Conservation (phyloP, 2,888 invertebrate genomes). For the Brachypalpus laphriformis region DNA sequence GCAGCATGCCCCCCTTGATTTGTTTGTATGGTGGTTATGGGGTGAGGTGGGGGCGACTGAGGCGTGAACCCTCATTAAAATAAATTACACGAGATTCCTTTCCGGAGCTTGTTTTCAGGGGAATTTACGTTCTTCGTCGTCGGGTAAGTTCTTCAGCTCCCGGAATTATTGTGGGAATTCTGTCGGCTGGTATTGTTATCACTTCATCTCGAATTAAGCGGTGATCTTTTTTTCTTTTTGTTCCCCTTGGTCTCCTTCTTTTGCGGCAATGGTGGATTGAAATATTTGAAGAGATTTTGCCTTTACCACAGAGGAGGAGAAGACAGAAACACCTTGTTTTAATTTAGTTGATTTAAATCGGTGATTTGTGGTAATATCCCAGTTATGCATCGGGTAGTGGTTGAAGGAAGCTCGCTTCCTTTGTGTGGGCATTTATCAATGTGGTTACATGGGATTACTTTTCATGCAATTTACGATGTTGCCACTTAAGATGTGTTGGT, state of each 20-base stretch:
- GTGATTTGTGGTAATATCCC: conserved; percentile 69
- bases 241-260: not conserved
- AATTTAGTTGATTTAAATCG: conserved; percentile 71
- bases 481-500: not conserved
- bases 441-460: conserved; percentile 21
- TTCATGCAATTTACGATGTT: conserved; percentile 5
- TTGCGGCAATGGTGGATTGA: conserved; percentile 15
- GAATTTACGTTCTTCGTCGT: conserved; percentile 53
- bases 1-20: conserved; percentile 14
- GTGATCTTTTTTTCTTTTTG: conserved; percentile 48
- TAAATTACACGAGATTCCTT: conserved; percentile 69
- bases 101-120: conserved; percentile 42
- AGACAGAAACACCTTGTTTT: conserved; percentile 59
- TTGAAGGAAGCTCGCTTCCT: not conserved
- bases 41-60: conserved; percentile 23
- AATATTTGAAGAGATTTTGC: conserved; percentile 58
- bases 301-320: not conserved
- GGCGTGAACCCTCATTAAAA: conserved; percentile 72
- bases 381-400: conserved; percentile 44
- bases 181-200: conserved; percentile 72
- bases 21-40: not conserved
- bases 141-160: conserved; percentile 41
- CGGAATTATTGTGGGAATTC: conserved; percentile 69
- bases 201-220: conserved; percentile 68
- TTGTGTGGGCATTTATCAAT: conserved; percentile 48